Conservation (phyloP, 2,888 invertebrate genomes). For the Platycnemis pennipes region DNA sequence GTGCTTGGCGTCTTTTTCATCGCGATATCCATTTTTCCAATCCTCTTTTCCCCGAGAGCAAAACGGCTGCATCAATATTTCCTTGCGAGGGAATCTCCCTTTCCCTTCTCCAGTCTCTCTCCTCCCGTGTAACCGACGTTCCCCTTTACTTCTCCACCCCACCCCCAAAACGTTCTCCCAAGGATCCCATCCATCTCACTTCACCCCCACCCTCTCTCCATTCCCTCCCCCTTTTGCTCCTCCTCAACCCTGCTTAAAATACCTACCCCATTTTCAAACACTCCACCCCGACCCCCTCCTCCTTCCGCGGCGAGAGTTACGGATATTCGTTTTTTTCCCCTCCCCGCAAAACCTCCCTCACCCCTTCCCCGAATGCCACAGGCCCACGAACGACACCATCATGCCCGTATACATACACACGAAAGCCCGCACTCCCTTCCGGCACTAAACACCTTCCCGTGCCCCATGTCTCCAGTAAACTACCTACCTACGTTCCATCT, state of each 20-base stretch:
- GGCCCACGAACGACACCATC: neutral
- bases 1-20: conserved; percentile 46
- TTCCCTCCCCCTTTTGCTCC: neutral
- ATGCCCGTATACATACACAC: neutral
- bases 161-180: neutral
- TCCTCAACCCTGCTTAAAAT: neutral
- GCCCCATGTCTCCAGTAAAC: neutral
- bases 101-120: neutral
- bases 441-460: neutral
- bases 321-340: neutral
- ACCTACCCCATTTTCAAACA: neutral
- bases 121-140: neutral
- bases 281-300: neutral
- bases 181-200: conserved; percentile 40
- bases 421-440: neutral
- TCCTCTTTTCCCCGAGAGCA: conserved; percentile 44
- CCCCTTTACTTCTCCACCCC: neutral
- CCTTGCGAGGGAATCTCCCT: conserved; percentile 28
- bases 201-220: neutral
- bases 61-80: conserved; percentile 65
- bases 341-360: neutral
- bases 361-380: neutral
- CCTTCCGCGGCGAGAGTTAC: neutral
- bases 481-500: neutral
- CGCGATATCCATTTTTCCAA: conserved; percentile 57